Conservation (phyloP, 2,113 vertebrate genomes). For the Oryzias curvinotus region DNA sequence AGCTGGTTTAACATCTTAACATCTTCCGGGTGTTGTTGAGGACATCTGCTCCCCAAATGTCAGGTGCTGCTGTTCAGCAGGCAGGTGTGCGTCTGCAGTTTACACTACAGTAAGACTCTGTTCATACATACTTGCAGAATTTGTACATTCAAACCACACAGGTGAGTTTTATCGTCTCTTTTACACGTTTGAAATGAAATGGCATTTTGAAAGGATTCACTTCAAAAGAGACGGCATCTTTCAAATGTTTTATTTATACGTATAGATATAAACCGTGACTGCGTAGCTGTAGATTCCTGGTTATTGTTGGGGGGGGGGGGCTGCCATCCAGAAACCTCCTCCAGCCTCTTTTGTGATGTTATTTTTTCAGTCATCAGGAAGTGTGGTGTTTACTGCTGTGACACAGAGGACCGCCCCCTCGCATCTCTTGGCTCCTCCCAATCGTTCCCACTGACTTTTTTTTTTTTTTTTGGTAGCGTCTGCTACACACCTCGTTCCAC, state of each 20-base stretch:
- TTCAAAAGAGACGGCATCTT: too few species aligned
- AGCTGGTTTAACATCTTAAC: conserved; percentile 46
- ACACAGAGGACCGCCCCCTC: conserved; percentile 50
- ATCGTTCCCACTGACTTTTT: conserved; percentile 36
- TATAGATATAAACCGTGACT: too few species aligned
- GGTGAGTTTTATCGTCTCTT: too few species aligned
- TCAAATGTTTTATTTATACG: too few species aligned
- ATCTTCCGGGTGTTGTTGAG: conserved; percentile 31
- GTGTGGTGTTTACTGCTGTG: conserved; percentile 45
- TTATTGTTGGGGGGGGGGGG: too few species aligned
- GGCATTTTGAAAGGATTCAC: too few species aligned
- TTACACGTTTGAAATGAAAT: too few species aligned
- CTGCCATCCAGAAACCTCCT: too few species aligned
- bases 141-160: too few species aligned
- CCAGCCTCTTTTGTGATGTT: too few species aligned
- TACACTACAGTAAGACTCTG: not conserved
- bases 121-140: too few species aligned
- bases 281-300: too few species aligned
- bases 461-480: conserved; percentile 20
- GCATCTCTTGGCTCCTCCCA: conserved; percentile 41
- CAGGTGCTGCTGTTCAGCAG: conserved; percentile 56
- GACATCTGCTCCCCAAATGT: conserved; percentile 65
- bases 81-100: conserved; percentile 32
- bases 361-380: conserved; percentile 17
- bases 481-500: conserved; percentile 24